Conservation (phyloP, 2,888 invertebrate species). For the Leuctra nigra region DNA sequence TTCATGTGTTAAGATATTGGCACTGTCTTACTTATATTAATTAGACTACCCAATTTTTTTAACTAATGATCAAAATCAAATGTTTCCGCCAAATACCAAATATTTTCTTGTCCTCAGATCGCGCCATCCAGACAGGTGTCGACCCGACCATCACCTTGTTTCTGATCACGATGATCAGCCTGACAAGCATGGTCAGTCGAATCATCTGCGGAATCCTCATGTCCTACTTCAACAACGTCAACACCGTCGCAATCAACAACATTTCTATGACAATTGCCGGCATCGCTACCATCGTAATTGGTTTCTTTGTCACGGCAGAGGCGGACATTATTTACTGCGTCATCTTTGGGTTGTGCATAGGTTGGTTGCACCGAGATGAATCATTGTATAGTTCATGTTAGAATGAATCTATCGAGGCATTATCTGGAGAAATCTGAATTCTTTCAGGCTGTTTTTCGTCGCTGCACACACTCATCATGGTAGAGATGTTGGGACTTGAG, state of each 20-base stretch:
- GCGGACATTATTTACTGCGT: not conserved
- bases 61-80: no score
- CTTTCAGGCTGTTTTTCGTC: not conserved
- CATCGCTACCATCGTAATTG: not conserved
- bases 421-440: no score
- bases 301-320: not conserved
- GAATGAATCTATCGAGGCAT: no score
- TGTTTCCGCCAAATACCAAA: no score
- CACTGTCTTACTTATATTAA: no score
- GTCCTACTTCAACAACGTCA: not conserved
- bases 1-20: no score
- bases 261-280: not conserved
- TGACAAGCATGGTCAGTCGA: not conserved
- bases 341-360: not conserved
- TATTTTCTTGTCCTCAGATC: no score
- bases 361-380: not conserved
- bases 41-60: no score
- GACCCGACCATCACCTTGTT: not conserved
- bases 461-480: not conserved
- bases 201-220: not conserved
- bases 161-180: not conserved
- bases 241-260: not conserved
- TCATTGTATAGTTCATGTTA: no score
- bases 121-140: not conserved
- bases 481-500: not conserved